Evolutionary conservation across 2,797 vertebrate species (phyloP).

Genomic region (Helicolenus hilgendorfi): DNA sequence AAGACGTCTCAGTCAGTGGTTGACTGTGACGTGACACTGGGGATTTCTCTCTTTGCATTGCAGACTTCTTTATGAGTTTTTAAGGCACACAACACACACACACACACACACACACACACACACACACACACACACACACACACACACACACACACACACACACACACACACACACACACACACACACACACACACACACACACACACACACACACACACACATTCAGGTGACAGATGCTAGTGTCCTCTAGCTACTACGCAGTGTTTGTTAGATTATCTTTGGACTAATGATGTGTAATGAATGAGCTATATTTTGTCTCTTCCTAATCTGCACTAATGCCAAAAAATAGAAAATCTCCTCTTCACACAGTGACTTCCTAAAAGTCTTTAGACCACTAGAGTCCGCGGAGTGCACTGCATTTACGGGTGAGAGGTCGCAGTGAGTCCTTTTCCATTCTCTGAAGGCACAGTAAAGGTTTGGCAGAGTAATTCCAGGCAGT

Average conservation of each 20-base stretch:
- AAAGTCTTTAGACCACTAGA: slow-evolving; percentile 21
- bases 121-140: no score
- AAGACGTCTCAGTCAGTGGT: slow-evolving; percentile 65
- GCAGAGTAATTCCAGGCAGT: slow-evolving; percentile 41
- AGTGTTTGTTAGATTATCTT: slow-evolving; percentile 47
- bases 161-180: no score
- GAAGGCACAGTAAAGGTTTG: slow-evolving; percentile 42
- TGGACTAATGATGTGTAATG: slow-evolving; percentile 36
- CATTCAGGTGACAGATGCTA: slow-evolving; percentile 61
- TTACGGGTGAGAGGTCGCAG: slow-evolving; percentile 60
- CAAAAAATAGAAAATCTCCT: background rate
- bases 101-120: no score
- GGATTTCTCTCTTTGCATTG: slow-evolving; percentile 47
- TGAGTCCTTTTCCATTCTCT: slow-evolving; percentile 15
- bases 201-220: no score
- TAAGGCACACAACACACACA: background rate
- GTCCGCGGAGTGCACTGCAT: slow-evolving; percentile 22
- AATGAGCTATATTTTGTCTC: slow-evolving; percentile 1
- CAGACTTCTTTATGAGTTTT: slow-evolving; percentile 17
- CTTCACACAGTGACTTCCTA: background rate
- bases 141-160: no score
- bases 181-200: no score
- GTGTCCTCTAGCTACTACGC: slow-evolving; percentile 45
- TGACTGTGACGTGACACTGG: slow-evolving; percentile 48
- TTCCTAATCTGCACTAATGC: background rate